Conservation (phyloP, 2,888 invertebrate genomes). For the Drosophila emarginata region DNA sequence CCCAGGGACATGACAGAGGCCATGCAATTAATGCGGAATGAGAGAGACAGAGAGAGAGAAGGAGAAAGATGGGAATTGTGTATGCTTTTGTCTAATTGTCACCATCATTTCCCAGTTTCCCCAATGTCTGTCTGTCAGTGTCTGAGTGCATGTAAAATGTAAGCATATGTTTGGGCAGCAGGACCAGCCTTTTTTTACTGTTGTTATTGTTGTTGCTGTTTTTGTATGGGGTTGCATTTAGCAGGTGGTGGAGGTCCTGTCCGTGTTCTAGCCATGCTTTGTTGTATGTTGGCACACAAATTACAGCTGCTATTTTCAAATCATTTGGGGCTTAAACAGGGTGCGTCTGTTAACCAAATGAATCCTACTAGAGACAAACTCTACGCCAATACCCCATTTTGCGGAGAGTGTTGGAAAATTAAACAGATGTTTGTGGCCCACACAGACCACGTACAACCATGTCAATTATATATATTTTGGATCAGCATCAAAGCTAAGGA, state of each 20-base stretch:
- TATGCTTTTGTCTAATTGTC: constrained; percentile 73
- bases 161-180: constrained; percentile 63
- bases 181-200: background rate
- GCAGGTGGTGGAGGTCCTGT: constrained; percentile 9
- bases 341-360: constrained; percentile 27
- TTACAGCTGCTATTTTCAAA: constrained; percentile 74
- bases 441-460: background rate
- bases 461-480: background rate
- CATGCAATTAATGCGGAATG: background rate
- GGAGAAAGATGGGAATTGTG: constrained; percentile 19
- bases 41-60: background rate
- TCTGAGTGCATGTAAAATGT: constrained; percentile 61
- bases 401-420: background rate
- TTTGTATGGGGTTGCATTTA: constrained; percentile 2
- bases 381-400: background rate
- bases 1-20: constrained; percentile 4
- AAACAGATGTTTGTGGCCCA: background rate
- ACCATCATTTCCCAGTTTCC: constrained; percentile 50
- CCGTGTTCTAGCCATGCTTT: constrained; percentile 23
- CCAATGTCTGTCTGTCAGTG: constrained; percentile 40
- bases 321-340: constrained; percentile 66
- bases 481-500: no score
- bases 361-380: background rate
- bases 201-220: constrained; percentile 15
- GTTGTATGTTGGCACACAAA: constrained; percentile 68